Evolutionary conservation across 2,888 invertebrate species (phyloP).

Genomic region (Eupeodes latifasciatus): DNA sequence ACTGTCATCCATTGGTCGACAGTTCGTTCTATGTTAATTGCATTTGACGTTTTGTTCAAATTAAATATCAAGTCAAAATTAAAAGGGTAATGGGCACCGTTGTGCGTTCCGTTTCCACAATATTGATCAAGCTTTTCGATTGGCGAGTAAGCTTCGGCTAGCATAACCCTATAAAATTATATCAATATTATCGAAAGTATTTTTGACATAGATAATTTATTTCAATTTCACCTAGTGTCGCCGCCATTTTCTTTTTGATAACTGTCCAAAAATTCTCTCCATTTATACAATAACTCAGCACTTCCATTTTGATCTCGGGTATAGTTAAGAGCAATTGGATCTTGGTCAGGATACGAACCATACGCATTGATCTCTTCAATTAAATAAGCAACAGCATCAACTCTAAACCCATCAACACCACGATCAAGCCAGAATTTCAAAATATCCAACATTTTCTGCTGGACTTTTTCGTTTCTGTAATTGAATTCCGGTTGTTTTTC

Average conservation of each 20-base stretch:
- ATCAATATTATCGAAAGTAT: too few species aligned
- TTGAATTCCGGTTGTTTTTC: constrained; percentile 92
- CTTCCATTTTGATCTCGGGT: constrained; percentile 87
- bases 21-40: constrained; percentile 83
- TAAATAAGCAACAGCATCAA: constrained; percentile 88
- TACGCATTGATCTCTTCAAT: constrained; percentile 83
- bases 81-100: constrained; percentile 87
- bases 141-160: constrained; percentile 49
- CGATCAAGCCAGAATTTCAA: constrained; percentile 90
- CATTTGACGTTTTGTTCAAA: constrained; percentile 84
- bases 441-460: constrained; percentile 87
- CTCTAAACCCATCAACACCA: constrained; percentile 91
- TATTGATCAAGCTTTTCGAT: constrained; percentile 84
- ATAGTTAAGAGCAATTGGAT: constrained; percentile 86
- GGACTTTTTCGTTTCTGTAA: constrained; percentile 88
- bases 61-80: constrained; percentile 86
- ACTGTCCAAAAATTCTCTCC: constrained; percentile 85
- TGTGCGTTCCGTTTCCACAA: constrained; percentile 85
- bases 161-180: not conserved
- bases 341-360: constrained; percentile 84
- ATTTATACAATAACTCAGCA: constrained; percentile 86
- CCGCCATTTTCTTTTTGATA: constrained; percentile 81
- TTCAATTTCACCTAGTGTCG: constrained; percentile 79
- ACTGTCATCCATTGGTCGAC: constrained; percentile 87
- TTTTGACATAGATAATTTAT: not conserved